These are phyloP conservation scores for Cecidostiba fungosa DNA, from an alignment of 2,888 invertebrate genomes.

Conservation along the genomic window DNA sequence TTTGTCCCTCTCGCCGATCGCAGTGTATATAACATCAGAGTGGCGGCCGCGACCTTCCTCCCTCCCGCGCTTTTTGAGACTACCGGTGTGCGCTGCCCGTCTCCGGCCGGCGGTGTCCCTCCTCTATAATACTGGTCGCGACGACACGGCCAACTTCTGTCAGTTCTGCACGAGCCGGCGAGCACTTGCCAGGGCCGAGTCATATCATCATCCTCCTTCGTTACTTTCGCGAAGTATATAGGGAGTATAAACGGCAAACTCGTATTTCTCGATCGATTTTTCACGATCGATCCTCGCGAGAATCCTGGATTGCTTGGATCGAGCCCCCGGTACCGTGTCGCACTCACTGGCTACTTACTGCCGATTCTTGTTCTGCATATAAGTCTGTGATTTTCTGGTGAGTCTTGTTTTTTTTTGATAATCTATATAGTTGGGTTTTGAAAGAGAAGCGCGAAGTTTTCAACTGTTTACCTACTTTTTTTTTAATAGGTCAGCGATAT, in stretches of 20 bases:
- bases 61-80: neutral
- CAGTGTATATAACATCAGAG: neutral
- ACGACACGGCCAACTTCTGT: neutral
- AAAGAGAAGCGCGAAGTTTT: too few species aligned
- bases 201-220: neutral
- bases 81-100: conserved; percentile 4
- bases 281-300: too few species aligned
- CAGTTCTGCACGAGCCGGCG: conserved; percentile 14
- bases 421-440: too few species aligned
- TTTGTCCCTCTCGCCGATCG: neutral
- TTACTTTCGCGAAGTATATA: neutral
- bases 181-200: neutral
- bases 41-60: conserved; percentile 1
- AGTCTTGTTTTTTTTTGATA: too few species aligned
- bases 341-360: too few species aligned
- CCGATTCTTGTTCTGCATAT: too few species aligned
- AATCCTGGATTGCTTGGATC: too few species aligned
- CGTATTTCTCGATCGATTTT: too few species aligned
- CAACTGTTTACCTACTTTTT: too few species aligned
- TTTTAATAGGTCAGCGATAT: too few species aligned
- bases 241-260: too few species aligned
- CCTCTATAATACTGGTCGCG: neutral
- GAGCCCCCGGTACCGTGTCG: too few species aligned
- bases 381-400: neutral
- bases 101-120: neutral